These are phyloP conservation scores for Petrophora chlorosata DNA, from an alignment of 2,888 invertebrate genomes.

Conservation along the genomic window DNA sequence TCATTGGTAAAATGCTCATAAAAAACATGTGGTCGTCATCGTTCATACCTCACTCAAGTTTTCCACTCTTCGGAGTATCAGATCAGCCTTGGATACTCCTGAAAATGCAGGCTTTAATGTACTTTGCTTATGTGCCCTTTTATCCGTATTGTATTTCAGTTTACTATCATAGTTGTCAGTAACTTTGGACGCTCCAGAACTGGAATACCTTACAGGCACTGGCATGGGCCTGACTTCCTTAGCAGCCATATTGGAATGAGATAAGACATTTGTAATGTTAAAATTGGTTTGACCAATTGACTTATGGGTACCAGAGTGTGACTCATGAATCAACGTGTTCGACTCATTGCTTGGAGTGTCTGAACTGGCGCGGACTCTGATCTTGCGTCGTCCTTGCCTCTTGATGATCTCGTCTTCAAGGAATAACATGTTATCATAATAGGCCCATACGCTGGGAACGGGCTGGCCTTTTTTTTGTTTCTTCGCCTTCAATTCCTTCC, in stretches of 20 bases:
- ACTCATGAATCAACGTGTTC: not conserved
- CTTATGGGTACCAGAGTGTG: not conserved
- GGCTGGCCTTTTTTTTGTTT: slow-evolving; percentile 9
- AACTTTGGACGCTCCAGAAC: not conserved
- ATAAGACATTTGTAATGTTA: too few species aligned
- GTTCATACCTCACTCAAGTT: not conserved
- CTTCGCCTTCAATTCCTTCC: slow-evolving; percentile 40
- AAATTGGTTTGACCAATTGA: not conserved
- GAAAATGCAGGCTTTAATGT: too few species aligned
- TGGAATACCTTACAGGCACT: not conserved
- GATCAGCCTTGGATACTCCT: slow-evolving; percentile 25
- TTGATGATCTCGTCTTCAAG: slow-evolving; percentile 26
- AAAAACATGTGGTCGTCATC: slow-evolving; percentile 42
- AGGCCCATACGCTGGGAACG: slow-evolving; percentile 35
- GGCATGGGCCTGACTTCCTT: too few species aligned
- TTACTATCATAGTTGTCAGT: not conserved
- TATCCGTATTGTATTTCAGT: too few species aligned
- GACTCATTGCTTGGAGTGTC: not conserved
- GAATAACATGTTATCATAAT: slow-evolving; percentile 38
- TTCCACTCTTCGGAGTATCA: slow-evolving; percentile 2
- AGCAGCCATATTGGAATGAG: too few species aligned
- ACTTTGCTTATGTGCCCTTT: too few species aligned
- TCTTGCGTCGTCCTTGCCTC: not conserved
- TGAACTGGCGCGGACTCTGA: not conserved
- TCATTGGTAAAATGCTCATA: slow-evolving; percentile 42